Conservation (phyloP, 2,113 vertebrate species). For the Odocoileus hemionus region DNA sequence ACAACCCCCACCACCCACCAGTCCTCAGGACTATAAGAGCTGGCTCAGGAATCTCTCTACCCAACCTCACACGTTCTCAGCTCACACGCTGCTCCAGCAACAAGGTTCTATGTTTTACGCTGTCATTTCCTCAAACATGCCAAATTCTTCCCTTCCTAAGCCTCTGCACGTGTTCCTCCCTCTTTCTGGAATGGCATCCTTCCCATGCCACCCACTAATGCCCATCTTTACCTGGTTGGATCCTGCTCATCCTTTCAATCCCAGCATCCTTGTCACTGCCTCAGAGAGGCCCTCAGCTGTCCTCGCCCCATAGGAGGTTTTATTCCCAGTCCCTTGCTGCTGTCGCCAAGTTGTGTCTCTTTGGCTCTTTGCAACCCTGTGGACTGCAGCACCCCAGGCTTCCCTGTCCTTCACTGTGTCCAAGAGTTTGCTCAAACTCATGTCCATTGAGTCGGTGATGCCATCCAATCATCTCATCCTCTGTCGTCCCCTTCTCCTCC, state of each 20-base stretch:
- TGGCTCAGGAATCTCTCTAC: background rate
- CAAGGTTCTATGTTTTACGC: background rate
- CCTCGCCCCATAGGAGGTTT: background rate
- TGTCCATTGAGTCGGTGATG: background rate
- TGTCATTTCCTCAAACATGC: background rate
- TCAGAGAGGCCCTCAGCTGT: background rate
- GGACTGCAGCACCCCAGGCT: background rate
- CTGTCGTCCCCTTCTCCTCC: background rate
- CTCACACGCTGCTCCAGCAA: background rate
- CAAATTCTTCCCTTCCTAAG: background rate
- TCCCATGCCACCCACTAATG: background rate
- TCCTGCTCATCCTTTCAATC: background rate
- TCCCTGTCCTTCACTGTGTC: background rate
- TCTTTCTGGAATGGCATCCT: background rate
- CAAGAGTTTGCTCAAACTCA: background rate
- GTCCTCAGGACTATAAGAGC: background rate
- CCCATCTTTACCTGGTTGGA: background rate
- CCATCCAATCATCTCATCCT: background rate
- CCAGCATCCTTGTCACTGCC: background rate
- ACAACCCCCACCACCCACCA: rapidly evolving
- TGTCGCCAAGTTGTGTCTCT: background rate
- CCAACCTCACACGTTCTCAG: background rate
- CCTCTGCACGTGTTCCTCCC: background rate
- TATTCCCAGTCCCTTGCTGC: background rate
- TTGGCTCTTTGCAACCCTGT: background rate